Evolutionary conservation across 2,797 vertebrate genomes (phyloP).

Genomic region (Micrastur ruficollis): DNA sequence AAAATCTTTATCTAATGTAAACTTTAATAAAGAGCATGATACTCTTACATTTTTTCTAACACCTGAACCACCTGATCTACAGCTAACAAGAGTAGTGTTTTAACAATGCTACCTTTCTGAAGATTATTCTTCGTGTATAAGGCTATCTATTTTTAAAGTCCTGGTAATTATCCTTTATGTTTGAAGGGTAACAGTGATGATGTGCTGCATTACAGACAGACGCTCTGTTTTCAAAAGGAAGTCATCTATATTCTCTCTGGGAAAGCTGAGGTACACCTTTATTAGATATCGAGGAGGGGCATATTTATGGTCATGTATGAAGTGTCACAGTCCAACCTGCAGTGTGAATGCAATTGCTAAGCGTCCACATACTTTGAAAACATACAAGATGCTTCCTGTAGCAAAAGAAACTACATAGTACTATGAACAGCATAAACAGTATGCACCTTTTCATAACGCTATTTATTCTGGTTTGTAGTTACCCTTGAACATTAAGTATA

Average conservation of each 20-base stretch:
- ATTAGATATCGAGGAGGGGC: not conserved
- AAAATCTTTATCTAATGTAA: not conserved
- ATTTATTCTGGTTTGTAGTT: constrained; percentile 28
- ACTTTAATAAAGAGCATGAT: constrained; percentile 15
- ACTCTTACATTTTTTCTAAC: constrained; percentile 23
- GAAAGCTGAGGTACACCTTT: constrained; percentile 22
- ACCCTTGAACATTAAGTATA: constrained; percentile 35
- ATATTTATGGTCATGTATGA: constrained; percentile 67
- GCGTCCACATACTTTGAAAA: constrained; percentile 44
- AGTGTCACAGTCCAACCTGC: constrained; percentile 59
- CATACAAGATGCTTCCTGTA: constrained; percentile 44
- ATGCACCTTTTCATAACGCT: constrained; percentile 18
- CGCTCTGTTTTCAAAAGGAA: constrained; percentile 49
- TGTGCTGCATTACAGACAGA: constrained; percentile 51
- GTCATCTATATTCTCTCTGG: constrained; percentile 20
- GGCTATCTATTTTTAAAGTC: constrained; percentile 6
- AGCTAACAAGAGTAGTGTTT: constrained; percentile 32
- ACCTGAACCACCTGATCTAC: constrained; percentile 31
- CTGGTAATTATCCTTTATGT: not conserved
- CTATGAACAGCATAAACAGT: constrained; percentile 50
- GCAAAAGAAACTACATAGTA: constrained; percentile 49
- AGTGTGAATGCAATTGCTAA: constrained; percentile 65
- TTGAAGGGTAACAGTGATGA: constrained; percentile 46
- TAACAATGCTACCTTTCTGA: constrained; percentile 23
- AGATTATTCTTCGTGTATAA: not conserved